Evolutionary conservation across 2,797 vertebrate genomes (phyloP).

Genomic region (Tamandua tetradactyla): DNA sequence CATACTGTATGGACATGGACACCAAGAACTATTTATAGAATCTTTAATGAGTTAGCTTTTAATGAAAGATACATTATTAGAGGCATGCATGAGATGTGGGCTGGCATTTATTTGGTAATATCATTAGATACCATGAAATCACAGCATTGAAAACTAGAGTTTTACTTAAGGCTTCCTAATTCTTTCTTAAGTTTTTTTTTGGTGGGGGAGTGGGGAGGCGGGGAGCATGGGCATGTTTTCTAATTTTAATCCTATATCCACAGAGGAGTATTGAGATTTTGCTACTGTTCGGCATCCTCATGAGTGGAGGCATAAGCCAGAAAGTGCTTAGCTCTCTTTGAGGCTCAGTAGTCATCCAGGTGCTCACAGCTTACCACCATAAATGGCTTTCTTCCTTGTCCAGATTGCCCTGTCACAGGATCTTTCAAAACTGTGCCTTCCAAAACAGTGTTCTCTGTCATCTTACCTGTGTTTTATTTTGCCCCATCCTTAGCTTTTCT

Average conservation of each 20-base stretch:
- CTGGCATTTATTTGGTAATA: no score
- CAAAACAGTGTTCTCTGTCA: neutral
- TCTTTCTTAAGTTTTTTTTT: no score
- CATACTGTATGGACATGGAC: neutral
- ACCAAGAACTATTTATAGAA: neutral
- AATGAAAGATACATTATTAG: neutral
- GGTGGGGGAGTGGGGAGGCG: no score
- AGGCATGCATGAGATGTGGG: neutral
- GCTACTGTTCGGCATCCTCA: neutral
- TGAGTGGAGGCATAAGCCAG: neutral
- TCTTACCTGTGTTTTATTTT: neutral
- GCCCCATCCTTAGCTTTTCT: neutral
- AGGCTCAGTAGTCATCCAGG: neutral
- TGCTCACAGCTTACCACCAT: accelerated
- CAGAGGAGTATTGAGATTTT: neutral
- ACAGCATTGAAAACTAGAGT: neutral
- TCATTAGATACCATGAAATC: neutral
- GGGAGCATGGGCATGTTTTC: neutral
- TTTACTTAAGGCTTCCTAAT: neutral
- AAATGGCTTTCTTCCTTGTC: accelerated
- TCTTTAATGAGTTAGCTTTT: conserved; percentile 15
- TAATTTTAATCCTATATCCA: neutral
- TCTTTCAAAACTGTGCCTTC: neutral
- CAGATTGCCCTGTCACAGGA: accelerated
- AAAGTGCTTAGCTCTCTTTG: neutral